Evolutionary conservation across 2,797 vertebrate species (phyloP), one percentile per base, ranked within the genome.

Genomic region (Sebastes goodei): DNA sequence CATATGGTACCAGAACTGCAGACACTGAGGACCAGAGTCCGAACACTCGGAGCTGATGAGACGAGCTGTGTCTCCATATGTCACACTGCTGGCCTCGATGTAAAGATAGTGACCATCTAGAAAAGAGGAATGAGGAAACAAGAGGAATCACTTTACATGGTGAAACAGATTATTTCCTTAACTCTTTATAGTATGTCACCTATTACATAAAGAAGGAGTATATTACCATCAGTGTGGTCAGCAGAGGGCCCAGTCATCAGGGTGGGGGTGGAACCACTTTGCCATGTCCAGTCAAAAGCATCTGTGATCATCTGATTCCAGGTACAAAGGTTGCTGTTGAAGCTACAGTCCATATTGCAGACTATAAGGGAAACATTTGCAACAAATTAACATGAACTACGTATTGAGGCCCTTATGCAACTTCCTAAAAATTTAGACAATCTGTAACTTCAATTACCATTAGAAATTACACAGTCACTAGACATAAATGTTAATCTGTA

Each of bases 1-100:
- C 90, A 96, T 96, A 82, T 96, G 94, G 73, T 96, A 96, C 96
- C 96, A 96, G 89, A 96, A 96, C 84, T 94, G 93, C 61, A 96
- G 92, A 86, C 96, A 96, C 78, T 94, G 93, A 64, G 90, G 90
- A 53, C 94, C 94, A 33, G 76, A 52, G 33, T 87, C 60, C 23
- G 87, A 76, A 63, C 95, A 96, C 71, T 94, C 76, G 5, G 90
- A 53, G 76, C 95, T 95, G 72, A 95, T 82, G 30, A 96, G 87
- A 62, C 94, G 94, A 12, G 95, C 94, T 0, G 88, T 90, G 71
- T 96, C 94, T 12, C 95, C 96, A 33, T 88, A 42, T 1, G 70
- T 5, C 0, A 21, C 90, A 1, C 49, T 83, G 71, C 59, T 93
- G 23, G 87, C 93, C 72, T 96, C 94, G 5, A 96, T 93, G 90